Evolutionary conservation across 1,140 invertebrate genomes (phyloP).

Genomic region (Macrosteles quadrilineatus): DNA sequence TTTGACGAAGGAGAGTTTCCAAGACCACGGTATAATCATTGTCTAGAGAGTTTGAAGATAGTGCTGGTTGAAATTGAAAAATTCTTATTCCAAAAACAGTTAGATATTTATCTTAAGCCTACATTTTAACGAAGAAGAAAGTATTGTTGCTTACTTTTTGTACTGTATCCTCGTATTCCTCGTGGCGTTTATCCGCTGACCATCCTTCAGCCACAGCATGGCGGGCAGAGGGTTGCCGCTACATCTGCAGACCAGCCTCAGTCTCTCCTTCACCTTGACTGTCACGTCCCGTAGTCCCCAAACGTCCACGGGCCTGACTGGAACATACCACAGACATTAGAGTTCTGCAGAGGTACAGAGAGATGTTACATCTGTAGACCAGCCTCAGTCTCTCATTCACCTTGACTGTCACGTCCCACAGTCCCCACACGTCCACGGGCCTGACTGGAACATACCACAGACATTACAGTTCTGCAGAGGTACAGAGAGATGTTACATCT

Average conservation of each 20-base stretch:
- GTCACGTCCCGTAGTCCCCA: conserved; percentile 45
- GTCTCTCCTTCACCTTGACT: conserved; percentile 41
- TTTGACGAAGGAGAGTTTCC: too few species aligned
- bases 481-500: too few species aligned
- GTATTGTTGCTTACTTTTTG: conserved; percentile 44
- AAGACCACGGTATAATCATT: too few species aligned
- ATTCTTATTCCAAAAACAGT: too few species aligned
- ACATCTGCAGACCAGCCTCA: conserved; percentile 45
- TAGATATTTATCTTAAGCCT: too few species aligned
- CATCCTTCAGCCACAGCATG: conserved; percentile 48
- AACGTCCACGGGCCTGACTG: conserved; percentile 45
- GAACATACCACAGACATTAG: conserved; percentile 32
- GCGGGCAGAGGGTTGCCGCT: conserved; percentile 47
- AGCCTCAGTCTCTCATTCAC: conserved; percentile 42
- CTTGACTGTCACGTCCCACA: conserved; percentile 44
- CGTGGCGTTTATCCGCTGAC: conserved; percentile 41
- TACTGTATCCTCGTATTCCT: conserved; percentile 46
- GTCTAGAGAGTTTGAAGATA: too few species aligned
- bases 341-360: background rate
- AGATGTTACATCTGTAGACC: conserved; percentile 46
- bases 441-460: conserved; percentile 42
- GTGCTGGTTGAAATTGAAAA: too few species aligned
- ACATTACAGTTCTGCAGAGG: background rate
- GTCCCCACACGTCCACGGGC: conserved; percentile 44
- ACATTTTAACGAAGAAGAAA: too few species aligned